These are phyloP conservation scores for Agrotis clavis DNA, from an alignment of 2,888 invertebrate species.

Conservation along the genomic window DNA sequence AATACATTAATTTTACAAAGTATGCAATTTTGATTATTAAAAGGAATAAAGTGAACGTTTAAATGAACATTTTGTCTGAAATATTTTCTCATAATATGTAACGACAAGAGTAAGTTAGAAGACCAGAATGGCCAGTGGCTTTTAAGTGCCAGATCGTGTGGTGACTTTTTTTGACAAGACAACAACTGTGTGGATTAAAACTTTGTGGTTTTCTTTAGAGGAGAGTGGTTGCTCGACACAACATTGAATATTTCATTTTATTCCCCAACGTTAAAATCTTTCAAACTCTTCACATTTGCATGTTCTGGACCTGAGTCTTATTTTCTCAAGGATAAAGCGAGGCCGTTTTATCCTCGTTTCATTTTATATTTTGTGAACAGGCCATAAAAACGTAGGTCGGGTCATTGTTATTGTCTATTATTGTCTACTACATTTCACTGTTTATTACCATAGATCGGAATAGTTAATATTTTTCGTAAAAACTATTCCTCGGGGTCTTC, in stretches of 20 bases:
- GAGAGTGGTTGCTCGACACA: not conserved
- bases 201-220: not conserved
- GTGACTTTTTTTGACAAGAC: conserved; percentile 17
- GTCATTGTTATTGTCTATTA: too few species aligned
- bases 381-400: too few species aligned
- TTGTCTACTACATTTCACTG: too few species aligned
- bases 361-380: too few species aligned
- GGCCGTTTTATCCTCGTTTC: too few species aligned
- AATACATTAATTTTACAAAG: conserved; percentile 36
- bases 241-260: not conserved
- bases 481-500: too few species aligned
- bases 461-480: too few species aligned
- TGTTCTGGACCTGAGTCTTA: not conserved
- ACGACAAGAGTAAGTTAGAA: conserved; percentile 9
- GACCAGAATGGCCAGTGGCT: not conserved
- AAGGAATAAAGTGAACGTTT: conserved; percentile 38
- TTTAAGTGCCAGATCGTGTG: conserved; percentile 7
- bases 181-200: conserved; percentile 3
- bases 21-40: conserved; percentile 55
- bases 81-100: conserved; percentile 26
- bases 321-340: too few species aligned
- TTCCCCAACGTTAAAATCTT: not conserved
- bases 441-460: too few species aligned
- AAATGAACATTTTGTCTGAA: conserved; percentile 29
- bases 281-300: not conserved